Evolutionary conservation across 2,113 vertebrate species (phyloP).

Genomic region (Neogobius melanostomus): DNA sequence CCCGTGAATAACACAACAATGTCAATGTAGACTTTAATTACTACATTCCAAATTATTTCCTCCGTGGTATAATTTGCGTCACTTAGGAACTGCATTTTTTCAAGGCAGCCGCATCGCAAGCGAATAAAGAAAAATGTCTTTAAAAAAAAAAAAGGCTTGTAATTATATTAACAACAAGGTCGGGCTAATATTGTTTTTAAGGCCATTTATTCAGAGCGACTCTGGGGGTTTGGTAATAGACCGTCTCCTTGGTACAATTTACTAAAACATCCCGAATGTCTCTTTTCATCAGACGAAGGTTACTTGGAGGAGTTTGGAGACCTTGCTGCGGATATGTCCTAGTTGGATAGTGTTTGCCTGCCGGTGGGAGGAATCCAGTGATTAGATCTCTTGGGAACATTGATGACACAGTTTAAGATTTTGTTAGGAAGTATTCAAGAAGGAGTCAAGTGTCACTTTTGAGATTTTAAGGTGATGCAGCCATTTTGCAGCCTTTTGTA

Average conservation of each 20-base stretch:
- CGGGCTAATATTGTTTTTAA: not conserved
- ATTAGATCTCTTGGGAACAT: not conserved
- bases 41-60: not conserved
- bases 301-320: not conserved
- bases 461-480: not conserved
- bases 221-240: not conserved
- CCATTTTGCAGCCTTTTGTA: not conserved
- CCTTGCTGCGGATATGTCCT: not conserved
- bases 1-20: not conserved
- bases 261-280: not conserved
- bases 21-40: conserved; percentile 6
- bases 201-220: not conserved
- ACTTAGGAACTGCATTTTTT: conserved; percentile 6
- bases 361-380: not conserved
- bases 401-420: not conserved
- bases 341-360: not conserved
- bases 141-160: not conserved
- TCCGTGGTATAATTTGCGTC: conserved; percentile 5
- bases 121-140: not conserved
- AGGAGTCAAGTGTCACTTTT: not conserved
- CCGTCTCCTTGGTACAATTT: not conserved
- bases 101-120: not conserved
- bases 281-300: not conserved
- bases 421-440: not conserved
- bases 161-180: not conserved